Base-by-base conservation (phyloP, 2,797 vertebrate genomes). In the Enteromius afrohamiltoni region DNA sequence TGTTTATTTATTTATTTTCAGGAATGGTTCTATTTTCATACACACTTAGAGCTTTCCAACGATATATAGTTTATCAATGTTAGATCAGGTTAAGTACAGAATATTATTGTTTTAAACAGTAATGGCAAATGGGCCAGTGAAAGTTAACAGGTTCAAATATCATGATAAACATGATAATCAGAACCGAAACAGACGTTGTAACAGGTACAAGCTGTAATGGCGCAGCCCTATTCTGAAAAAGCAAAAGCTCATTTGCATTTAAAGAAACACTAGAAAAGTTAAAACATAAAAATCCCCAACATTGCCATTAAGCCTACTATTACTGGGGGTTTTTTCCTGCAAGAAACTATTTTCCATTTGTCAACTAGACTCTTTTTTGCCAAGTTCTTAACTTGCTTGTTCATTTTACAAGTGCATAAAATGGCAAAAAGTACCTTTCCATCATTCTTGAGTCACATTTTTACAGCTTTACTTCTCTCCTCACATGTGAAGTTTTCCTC, bases 351-450 rank as follows among this genome's bases (percentile, higher is more conserved):
- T 79, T 74, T 74, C 45, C 70, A 51, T 37, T 64, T 51, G 29
- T 62, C 60, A 65, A 14, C n/a, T 23, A 31, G 2, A 31, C 13
- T 67, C 31, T 29, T 53, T 29, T 29, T 6, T 82, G 60, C 60
- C 71, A 68, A 45, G 45, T 17, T 67, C 47, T 64, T 55, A 42
- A 82, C 60, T 29, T 82, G 70, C 58, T 40, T 16, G 11, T 74
- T 82, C 16, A 53, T 67, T 82, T 82, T 82, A 75, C 58, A 75
- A 82, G 58, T 29, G 45, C 47, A 68, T 75, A 77, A 85, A 69
- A 42, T 17, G 26, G 16, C 16, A 9, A 60, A 21, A 29, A 26
- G 23, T 60, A 84, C 51, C 51, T 79, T 81, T 83, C 45, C 73
- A 68, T 76, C 11, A 37, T 62, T 55, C 10, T n/a, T 58, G 53